phyloP scores from a whole-genome alignment of 1,140 invertebrate genomes.

The Cyclargus thomasi region DNA sequence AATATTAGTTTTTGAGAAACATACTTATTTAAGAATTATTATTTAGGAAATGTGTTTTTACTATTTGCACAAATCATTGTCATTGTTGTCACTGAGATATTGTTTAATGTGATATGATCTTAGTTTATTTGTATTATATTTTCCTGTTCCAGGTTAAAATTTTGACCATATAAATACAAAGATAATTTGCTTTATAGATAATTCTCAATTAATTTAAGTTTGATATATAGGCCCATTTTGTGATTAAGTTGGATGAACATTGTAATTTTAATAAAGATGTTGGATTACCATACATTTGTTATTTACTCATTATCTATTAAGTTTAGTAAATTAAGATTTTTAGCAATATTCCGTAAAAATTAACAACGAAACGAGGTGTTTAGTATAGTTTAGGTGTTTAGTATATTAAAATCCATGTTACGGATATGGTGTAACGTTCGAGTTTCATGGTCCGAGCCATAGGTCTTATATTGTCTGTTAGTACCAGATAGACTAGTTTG shows the following conservation, averaged over 20 bases:
- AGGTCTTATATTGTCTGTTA: too few species aligned
- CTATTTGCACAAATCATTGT: slow-evolving; percentile 29
- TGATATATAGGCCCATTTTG: slow-evolving; percentile 39
- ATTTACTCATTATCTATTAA: too few species aligned
- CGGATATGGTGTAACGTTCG: too few species aligned
- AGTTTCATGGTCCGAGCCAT: too few species aligned
- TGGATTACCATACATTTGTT: slow-evolving; percentile 41
- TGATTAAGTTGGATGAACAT: slow-evolving; percentile 48
- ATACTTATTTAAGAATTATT: neutral
- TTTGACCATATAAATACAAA: slow-evolving; percentile 22
- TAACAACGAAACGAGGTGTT: too few species aligned
- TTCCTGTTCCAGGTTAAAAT: slow-evolving; percentile 19
- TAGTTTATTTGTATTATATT: slow-evolving; percentile 25
- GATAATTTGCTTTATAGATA: slow-evolving; percentile 28
- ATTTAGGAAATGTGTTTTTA: slow-evolving; percentile 7
- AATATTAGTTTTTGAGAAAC: neutral
- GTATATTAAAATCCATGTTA: too few species aligned
- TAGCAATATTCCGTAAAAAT: too few species aligned
- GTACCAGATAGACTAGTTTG: too few species aligned
- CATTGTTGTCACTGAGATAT: slow-evolving; percentile 26
- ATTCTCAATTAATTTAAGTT: slow-evolving; percentile 43
- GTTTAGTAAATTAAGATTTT: too few species aligned
- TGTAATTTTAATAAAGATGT: slow-evolving; percentile 60
- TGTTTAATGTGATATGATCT: slow-evolving; percentile 43
- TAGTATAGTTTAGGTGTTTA: too few species aligned